Base-by-base conservation (phyloP, 2,113 vertebrate species). In the Gallinago jamesoni region DNA sequence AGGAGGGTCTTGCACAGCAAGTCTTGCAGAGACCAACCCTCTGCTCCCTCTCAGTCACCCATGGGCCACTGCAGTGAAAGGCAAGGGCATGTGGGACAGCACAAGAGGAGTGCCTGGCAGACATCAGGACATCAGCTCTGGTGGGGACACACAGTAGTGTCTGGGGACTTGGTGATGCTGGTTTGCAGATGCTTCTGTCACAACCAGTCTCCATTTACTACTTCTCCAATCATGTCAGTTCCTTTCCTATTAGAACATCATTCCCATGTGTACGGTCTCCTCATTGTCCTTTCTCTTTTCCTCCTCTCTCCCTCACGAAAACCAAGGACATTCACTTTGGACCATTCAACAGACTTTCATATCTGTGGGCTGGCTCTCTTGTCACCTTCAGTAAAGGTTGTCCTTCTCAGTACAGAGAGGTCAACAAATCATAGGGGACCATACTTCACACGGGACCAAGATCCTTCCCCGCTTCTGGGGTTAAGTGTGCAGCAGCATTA, bases 281-380 rank as follows among this genome's bases (percentile, higher is more conserved):
- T 72, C 8, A 27, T 10, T 5, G 10, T 27, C 37, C 37, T 66
- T 82, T 57, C n/a, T 53, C 19, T 56, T 67, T 31, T 70, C 27
- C n/a, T 12, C 5, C 55, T 83, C 28, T 59, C 4, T 57, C 55
- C 27, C 4, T 75, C 35, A n/a, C 1, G 0, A 37, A 45, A 84
- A 9, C 21, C 16, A 37, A 68, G 17, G 18, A 10, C 11, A 55
- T 56, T 48, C 5, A 22, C 24, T 74, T 63, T 30, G 43, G 55
- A 75, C 23, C 0, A 0, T 19, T 56, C 11, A 60, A 48, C 30
- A 27, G 60, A 39, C 37, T 35, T 25, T 35, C 1, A 0, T 39
- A 41, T 37, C 60, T 48, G 6, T 1, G 2, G 30, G 22, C 53
- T 37, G 52, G 5, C 23, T 47, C 14, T 70, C 33, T 45, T 35